Evolutionary conservation across 2,888 invertebrate genomes (phyloP).

Genomic region (Eudasyphora cyanicolor): DNA sequence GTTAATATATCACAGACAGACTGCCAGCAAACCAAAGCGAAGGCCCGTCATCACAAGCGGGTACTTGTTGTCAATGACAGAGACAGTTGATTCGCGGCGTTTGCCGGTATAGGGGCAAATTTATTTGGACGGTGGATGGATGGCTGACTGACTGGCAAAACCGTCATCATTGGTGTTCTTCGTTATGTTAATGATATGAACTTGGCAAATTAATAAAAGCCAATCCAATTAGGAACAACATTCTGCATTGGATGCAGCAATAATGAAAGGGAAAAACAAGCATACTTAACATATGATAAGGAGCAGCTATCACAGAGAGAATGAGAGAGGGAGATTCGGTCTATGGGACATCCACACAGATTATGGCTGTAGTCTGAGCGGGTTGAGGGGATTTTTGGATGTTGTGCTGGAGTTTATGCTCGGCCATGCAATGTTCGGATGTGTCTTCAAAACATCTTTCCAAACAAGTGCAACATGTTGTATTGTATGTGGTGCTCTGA

Average conservation of each 20-base stretch:
- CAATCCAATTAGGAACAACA: slow-evolving; percentile 45
- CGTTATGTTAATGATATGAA: slow-evolving; percentile 27
- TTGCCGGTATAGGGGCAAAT: neutral
- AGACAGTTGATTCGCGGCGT: too few species aligned
- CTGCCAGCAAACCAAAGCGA: slow-evolving; percentile 37
- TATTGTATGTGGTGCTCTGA: slow-evolving; percentile 27
- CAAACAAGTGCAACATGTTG: slow-evolving; percentile 59
- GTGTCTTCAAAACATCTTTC: slow-evolving; percentile 31
- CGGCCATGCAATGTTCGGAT: neutral
- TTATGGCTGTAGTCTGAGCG: neutral
- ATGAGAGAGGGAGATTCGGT: neutral
- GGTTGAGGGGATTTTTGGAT: neutral
- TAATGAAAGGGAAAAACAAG: neutral
- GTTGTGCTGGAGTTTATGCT: neutral
- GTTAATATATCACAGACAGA: slow-evolving; percentile 27
- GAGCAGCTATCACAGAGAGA: neutral
- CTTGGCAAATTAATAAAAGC: slow-evolving; percentile 49
- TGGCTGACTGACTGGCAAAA: neutral
- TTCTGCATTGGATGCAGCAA: neutral
- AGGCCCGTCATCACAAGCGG: slow-evolving; percentile 38
- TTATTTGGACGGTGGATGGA: neutral
- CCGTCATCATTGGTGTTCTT: neutral
- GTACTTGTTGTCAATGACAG: slow-evolving; percentile 46
- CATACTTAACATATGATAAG: slow-evolving; percentile 29
- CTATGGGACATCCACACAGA: neutral